Percentiles rank a stretch among this genome's conserved stretches.
Conservation (phyloP, 1,140 invertebrate species). For the Drosophila hydei region DNA sequence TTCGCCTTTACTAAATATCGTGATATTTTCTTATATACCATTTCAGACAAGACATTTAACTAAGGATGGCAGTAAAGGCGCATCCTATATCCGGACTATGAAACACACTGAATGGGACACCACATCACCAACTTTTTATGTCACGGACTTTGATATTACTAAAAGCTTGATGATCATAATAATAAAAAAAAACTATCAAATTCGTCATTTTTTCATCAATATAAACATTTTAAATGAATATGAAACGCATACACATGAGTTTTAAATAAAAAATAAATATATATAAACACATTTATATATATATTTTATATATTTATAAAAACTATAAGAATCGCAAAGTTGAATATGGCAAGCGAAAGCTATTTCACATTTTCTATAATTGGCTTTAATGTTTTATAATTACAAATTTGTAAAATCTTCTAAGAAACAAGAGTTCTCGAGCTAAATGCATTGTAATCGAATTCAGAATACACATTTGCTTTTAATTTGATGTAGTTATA, state of each 20-base stretch:
- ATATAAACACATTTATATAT: conserved; percentile 53
- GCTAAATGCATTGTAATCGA: conserved; percentile 60
- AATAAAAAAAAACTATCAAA: conserved; percentile 47
- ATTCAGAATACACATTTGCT: conserved; percentile 50
- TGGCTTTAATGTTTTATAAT: conserved; percentile 78
- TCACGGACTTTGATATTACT: conserved; percentile 31
- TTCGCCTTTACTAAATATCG: conserved; percentile 3
- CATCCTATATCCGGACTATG: conserved; percentile 5
- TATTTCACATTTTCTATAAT: conserved; percentile 74
- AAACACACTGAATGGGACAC: conserved; percentile 8
- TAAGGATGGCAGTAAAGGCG: conserved; percentile 14
- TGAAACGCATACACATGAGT: conserved; percentile 66
- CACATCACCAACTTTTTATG: conserved; percentile 30
- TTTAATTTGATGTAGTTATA: conserved; percentile 77
- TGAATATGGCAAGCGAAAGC: conserved; percentile 66
- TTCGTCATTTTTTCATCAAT: conserved; percentile 66
- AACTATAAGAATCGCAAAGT: conserved; percentile 67
- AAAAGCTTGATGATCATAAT: conserved; percentile 24
- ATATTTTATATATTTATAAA: conserved; percentile 82
- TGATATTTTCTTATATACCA: background rate
- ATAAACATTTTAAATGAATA: conserved; percentile 69
- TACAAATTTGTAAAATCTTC: conserved; percentile 43
- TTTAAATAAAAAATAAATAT: conserved; percentile 48
- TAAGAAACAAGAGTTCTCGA: conserved; percentile 36
- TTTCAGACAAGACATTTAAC: conserved; percentile 40